A percentile compares a stretch with the other conserved stretches of the same genome.
Conservation (phyloP, 2,797 vertebrate genomes). For the Centroberyx gerrardi region DNA sequence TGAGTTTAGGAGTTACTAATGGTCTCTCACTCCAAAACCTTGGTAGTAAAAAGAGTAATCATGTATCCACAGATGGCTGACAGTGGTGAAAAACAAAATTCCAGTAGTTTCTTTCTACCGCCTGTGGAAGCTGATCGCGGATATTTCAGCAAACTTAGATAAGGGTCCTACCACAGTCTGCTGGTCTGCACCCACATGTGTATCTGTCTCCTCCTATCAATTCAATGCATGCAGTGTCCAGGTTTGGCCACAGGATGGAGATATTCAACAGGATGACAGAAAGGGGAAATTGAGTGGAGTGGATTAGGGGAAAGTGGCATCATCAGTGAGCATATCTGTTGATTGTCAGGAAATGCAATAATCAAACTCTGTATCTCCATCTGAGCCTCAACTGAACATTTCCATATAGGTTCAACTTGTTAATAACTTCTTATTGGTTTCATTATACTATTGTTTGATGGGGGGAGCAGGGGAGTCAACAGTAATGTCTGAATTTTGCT, state of each 20-base stretch:
- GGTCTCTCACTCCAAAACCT: slow-evolving; percentile 7
- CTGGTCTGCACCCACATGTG: background rate
- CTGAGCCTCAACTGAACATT: too few species aligned
- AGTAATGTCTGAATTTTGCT: too few species aligned
- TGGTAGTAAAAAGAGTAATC: background rate
- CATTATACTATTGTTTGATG: too few species aligned
- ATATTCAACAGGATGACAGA: background rate
- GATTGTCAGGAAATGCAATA: too few species aligned
- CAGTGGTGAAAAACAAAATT: background rate
- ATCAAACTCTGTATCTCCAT: too few species aligned
- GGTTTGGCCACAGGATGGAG: slow-evolving; percentile 40
- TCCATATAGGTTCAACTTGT: too few species aligned
- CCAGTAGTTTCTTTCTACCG: background rate
- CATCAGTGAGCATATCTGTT: too few species aligned
- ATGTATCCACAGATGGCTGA: background rate
- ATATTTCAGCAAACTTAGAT: background rate
- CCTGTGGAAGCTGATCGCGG: background rate
- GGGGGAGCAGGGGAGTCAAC: too few species aligned
- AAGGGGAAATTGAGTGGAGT: background rate
- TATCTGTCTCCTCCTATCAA: background rate
- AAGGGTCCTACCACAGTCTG: background rate
- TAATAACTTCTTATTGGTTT: too few species aligned
- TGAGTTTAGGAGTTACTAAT: background rate
- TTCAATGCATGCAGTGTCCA: slow-evolving; percentile 11
- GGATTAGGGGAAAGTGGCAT: too few species aligned